phyloP scores from a whole-genome alignment of 2,113 vertebrate species.

The Alouatta palliata region DNA sequence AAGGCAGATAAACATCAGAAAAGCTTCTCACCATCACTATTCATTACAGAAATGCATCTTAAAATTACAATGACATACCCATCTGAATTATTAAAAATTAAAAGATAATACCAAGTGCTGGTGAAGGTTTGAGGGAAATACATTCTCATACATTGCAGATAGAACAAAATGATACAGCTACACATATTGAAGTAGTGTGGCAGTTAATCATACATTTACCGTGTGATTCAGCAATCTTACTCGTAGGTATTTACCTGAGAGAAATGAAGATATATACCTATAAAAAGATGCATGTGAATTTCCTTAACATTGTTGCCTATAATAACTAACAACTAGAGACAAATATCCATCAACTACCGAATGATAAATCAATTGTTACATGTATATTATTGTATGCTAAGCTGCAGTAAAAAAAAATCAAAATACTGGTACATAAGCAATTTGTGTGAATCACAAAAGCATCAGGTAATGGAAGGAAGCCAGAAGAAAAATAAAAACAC shows the following conservation, averaged over 20 bases:
- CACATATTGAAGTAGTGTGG: neutral
- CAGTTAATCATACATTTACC: neutral
- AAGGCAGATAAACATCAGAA: neutral
- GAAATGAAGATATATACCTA: neutral
- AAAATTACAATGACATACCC: neutral
- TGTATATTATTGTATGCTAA: neutral
- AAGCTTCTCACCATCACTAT: neutral
- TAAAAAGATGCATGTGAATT: neutral
- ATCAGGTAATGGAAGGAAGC: neutral
- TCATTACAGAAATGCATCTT: neutral
- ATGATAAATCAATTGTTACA: neutral
- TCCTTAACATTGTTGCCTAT: neutral
- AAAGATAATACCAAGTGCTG: neutral
- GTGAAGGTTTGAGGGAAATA: neutral
- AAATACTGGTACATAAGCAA: neutral
- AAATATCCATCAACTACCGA: neutral
- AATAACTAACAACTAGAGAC: neutral
- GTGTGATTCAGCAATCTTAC: too few relatives aligned
- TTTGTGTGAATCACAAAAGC: neutral
- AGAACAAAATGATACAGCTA: neutral
- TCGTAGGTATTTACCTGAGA: neutral
- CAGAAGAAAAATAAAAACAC: neutral
- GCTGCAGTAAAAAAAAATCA: neutral
- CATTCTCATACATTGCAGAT: neutral
- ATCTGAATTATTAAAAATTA: neutral